phyloP scores from a whole-genome alignment of 2,113 vertebrate species.

The Microtus oregoni region DNA sequence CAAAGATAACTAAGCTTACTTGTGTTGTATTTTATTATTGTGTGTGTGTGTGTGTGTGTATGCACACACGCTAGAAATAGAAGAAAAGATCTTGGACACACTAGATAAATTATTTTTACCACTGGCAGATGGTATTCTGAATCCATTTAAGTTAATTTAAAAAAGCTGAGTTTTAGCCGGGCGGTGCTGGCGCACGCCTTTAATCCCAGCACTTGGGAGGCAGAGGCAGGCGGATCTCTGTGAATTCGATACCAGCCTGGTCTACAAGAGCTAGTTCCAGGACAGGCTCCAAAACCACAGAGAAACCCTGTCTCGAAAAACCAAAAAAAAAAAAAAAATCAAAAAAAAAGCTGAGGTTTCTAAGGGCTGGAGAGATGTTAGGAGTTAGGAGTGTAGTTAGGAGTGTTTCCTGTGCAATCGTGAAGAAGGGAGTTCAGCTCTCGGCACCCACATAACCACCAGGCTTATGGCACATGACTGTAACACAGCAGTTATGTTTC shows the following conservation, averaged over 20 bases:
- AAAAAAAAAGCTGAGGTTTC: neutral
- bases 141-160: neutral
- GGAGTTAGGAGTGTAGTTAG: neutral
- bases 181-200: too few species aligned
- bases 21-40: neutral
- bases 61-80: neutral
- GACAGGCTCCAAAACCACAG: too few species aligned
- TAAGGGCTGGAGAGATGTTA: neutral
- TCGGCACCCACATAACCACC: neutral
- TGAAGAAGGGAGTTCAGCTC: neutral
- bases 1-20: neutral
- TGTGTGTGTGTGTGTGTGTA: neutral
- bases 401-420: neutral
- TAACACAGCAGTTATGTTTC: neutral
- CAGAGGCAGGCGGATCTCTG: too few species aligned
- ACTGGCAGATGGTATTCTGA: neutral
- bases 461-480: too few species aligned
- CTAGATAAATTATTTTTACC: neutral
- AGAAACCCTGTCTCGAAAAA: too few species aligned
- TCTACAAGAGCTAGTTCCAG: too few species aligned
- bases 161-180: slow-evolving; percentile 6
- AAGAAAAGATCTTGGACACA: neutral
- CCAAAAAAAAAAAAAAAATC: too few species aligned
- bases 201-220: too few species aligned
- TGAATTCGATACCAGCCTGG: too few species aligned